These are phyloP conservation scores for Anser cygnoides DNA, from an alignment of 2,113 vertebrate genomes.

Conservation along the genomic window DNA sequence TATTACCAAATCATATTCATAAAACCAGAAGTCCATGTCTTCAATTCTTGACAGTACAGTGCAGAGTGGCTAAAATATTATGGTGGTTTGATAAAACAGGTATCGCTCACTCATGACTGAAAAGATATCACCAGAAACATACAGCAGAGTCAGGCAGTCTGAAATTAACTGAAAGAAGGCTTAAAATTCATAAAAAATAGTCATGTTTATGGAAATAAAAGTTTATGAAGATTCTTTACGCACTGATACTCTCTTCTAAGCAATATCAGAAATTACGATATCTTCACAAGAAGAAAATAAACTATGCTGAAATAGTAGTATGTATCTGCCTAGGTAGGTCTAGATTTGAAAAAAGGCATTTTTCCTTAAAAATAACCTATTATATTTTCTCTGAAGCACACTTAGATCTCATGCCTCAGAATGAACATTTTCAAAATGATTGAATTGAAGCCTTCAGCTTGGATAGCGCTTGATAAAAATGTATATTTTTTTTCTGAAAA, in stretches of 20 bases:
- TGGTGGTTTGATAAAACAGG: background rate
- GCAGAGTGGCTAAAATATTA: background rate
- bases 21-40: background rate
- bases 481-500: background rate
- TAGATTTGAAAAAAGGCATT: background rate
- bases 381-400: background rate
- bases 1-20: background rate
- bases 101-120: background rate
- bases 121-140: background rate
- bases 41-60: background rate
- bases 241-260: background rate
- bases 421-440: background rate
- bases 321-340: background rate
- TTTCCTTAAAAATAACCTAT: background rate
- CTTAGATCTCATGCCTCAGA: background rate
- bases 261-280: background rate
- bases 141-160: background rate
- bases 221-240: background rate
- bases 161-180: background rate
- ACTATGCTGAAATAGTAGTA: rapidly evolving
- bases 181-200: background rate
- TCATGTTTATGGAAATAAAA: background rate
- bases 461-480: background rate
- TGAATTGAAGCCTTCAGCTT: background rate
- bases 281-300: background rate